phyloP scores from a whole-genome alignment of 1,140 invertebrate species.

The Idris sp. region DNA sequence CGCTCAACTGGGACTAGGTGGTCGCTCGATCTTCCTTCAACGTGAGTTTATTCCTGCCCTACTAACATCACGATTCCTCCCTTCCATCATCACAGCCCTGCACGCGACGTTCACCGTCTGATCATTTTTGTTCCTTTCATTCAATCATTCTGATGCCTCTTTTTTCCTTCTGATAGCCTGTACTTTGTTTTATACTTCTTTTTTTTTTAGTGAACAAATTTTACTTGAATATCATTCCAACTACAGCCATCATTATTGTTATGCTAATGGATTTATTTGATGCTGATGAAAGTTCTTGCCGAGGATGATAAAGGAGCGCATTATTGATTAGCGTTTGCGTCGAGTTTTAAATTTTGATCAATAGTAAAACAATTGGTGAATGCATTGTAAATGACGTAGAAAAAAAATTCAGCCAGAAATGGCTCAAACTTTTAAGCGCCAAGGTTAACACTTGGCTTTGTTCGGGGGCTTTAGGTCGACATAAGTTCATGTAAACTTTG shows the following conservation, averaged over 20 bases:
- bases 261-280: not conserved
- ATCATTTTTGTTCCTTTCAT: slow-evolving; percentile 23
- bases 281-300: not conserved
- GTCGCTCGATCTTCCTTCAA: slow-evolving; percentile 30
- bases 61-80: slow-evolving; percentile 42
- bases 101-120: slow-evolving; percentile 26
- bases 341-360: slow-evolving; percentile 28
- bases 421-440: slow-evolving; percentile 1
- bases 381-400: not conserved
- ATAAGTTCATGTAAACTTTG: too few species aligned
- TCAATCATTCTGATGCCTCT: slow-evolving; percentile 7
- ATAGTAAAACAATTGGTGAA: slow-evolving; percentile 17
- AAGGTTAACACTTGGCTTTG: slow-evolving; percentile 4
- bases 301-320: not conserved
- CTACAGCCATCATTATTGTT: too few species aligned
- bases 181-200: not conserved
- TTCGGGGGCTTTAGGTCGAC: not conserved
- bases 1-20: slow-evolving; percentile 53
- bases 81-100: slow-evolving; percentile 40
- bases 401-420: slow-evolving; percentile 9
- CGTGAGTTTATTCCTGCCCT: slow-evolving; percentile 56
- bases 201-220: too few species aligned
- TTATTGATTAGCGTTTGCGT: slow-evolving; percentile 14
- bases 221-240: too few species aligned
- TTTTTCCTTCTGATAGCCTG: slow-evolving; percentile 3